Evolutionary conservation across 2,797 vertebrate genomes (phyloP).

Genomic region (Channallabes apus): DNA sequence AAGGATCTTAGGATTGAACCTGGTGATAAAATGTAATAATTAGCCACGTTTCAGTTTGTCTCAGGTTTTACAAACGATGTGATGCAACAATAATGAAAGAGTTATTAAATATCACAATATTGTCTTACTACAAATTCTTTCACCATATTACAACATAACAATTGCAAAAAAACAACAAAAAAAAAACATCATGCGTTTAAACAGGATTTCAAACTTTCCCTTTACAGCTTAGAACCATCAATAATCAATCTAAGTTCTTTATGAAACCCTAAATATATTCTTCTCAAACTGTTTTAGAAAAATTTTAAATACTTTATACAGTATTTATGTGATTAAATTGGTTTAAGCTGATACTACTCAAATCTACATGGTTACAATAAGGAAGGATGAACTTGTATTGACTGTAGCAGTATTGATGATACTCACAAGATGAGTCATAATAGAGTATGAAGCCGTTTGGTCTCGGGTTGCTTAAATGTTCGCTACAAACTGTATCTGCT

Average conservation of each 20-base stretch:
- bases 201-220: neutral
- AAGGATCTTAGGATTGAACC: neutral
- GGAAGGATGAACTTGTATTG: neutral
- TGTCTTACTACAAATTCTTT: neutral
- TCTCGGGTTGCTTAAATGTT: neutral
- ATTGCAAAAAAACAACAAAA: neutral
- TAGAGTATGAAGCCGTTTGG: neutral
- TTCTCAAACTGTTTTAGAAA: neutral
- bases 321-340: neutral
- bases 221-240: neutral
- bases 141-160: neutral
- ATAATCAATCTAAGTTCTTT: neutral
- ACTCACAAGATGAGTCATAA: neutral
- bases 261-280: neutral
- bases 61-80: neutral
- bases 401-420: neutral
- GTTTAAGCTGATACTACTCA: neutral
- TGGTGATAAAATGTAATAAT: neutral
- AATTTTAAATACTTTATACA: neutral
- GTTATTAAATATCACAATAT: too few species aligned
- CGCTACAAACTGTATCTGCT: neutral
- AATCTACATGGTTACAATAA: neutral
- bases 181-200: neutral
- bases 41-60: neutral
- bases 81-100: neutral